Evolutionary conservation across 2,113 vertebrate genomes (phyloP).

Genomic region (Ciconia maguari): DNA sequence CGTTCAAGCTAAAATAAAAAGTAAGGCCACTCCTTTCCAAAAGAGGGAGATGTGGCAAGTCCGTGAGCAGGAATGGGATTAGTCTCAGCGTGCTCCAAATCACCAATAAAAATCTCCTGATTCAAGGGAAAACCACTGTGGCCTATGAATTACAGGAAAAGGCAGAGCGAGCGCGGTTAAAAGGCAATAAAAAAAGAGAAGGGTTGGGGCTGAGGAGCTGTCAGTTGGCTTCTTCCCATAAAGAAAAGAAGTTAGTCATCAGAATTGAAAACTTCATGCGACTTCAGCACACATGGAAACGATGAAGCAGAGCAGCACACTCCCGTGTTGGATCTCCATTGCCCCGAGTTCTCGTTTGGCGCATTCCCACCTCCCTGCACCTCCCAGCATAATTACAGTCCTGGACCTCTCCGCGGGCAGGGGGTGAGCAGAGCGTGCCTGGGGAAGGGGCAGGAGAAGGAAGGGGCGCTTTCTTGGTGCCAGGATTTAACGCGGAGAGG

Average conservation of each 20-base stretch:
- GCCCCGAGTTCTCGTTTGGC: neutral
- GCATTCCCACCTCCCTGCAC: neutral
- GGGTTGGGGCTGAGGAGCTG: slow-evolving; percentile 9
- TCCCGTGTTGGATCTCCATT: neutral
- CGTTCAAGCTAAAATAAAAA: neutral
- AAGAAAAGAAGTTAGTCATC: slow-evolving; percentile 54
- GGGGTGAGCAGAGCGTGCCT: neutral
- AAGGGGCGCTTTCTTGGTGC: neutral
- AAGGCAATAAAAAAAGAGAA: slow-evolving; percentile 44
- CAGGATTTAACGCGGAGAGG: neutral
- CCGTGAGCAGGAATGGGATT: neutral
- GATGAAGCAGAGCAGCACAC: neutral
- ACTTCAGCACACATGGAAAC: slow-evolving; percentile 32
- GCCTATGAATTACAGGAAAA: slow-evolving; percentile 56
- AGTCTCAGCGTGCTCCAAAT: neutral
- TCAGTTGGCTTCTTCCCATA: slow-evolving; percentile 46
- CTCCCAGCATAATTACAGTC: neutral
- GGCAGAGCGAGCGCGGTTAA: slow-evolving; percentile 33
- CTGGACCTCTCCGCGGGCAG: fast-evolving
- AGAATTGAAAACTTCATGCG: neutral
- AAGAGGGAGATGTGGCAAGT: slow-evolving; percentile 16
- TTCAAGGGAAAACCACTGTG: slow-evolving; percentile 52
- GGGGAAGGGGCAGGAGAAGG: neutral
- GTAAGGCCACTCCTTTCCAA: neutral
- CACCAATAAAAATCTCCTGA: slow-evolving; percentile 44